Conservation (phyloP, 2,113 vertebrate genomes). For the Sus scrofa region DNA sequence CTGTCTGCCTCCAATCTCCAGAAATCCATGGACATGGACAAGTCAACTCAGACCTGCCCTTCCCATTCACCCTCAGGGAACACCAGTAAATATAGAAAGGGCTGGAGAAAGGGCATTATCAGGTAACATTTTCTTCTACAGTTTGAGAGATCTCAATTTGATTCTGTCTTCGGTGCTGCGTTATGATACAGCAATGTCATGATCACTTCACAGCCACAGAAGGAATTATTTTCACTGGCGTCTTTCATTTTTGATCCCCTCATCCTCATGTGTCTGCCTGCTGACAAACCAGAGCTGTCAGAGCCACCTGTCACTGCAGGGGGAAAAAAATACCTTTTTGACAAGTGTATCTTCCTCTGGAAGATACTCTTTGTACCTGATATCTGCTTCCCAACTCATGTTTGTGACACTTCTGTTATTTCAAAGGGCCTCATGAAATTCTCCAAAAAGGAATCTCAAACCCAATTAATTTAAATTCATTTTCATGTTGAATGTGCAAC, state of each 20-base stretch:
- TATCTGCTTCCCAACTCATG: conserved; percentile 56
- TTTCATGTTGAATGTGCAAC: conserved; percentile 53
- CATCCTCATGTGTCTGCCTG: conserved; percentile 75
- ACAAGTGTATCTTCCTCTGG: conserved; percentile 78
- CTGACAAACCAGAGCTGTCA: conserved; percentile 81
- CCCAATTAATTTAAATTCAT: conserved; percentile 74
- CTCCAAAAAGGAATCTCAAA: conserved; percentile 70
- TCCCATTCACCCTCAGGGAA: neutral
- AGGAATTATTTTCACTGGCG: conserved; percentile 72
- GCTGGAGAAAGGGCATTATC: neutral
- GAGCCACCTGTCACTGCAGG: conserved; percentile 75
- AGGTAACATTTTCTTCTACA: conserved; percentile 21
- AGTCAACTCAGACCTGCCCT: neutral
- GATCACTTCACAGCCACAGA: conserved; percentile 65
- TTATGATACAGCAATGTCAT: conserved; percentile 61
- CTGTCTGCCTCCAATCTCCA: neutral
- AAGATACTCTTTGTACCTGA: conserved; percentile 59
- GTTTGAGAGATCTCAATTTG: conserved; percentile 71
- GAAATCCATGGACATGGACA: neutral
- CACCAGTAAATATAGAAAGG: conserved; percentile 33
- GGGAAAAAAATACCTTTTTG: conserved; percentile 62
- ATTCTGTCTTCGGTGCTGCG: conserved; percentile 43
- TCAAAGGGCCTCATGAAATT: conserved; percentile 72
- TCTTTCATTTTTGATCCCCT: conserved; percentile 78
- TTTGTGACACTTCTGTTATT: conserved; percentile 77